A percentile compares a stretch with the other conserved stretches of the same genome.
Evolutionary conservation across 1,140 invertebrate species (phyloP).

Genomic region (Bombus affinis): DNA sequence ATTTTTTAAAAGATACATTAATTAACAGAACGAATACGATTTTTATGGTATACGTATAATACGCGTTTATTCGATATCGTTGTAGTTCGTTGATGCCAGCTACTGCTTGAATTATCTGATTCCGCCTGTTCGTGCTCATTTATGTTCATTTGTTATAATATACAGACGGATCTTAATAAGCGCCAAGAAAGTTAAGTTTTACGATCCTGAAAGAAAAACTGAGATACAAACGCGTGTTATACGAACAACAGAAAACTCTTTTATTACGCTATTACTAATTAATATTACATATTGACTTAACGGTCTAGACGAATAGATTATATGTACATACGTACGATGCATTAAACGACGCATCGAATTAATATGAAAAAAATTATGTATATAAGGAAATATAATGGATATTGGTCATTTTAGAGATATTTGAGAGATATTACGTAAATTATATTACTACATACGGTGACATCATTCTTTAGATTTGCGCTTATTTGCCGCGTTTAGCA

Average conservation of each 20-base stretch:
- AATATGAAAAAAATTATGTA: neutral
- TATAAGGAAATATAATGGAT: neutral
- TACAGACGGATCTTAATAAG: neutral
- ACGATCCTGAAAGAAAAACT: neutral
- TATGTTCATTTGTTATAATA: neutral
- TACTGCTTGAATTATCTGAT: neutral
- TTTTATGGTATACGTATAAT: neutral
- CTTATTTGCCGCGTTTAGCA: conserved; percentile 31
- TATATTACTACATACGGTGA: conserved; percentile 27
- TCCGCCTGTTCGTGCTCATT: neutral
- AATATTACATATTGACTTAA: neutral
- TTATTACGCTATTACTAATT: neutral
- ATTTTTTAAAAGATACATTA: too few relatives aligned
- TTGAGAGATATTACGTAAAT: conserved; percentile 10
- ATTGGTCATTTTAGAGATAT: neutral
- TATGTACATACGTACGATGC: neutral
- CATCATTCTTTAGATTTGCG: conserved; percentile 20
- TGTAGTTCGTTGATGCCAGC: neutral
- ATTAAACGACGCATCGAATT: neutral
- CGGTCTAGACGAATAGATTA: neutral
- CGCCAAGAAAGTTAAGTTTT: neutral
- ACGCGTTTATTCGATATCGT: neutral
- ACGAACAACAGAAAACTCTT: neutral
- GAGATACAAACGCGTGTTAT: neutral
- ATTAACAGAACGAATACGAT: neutral